Conservation (phyloP, 2,888 invertebrate genomes). For the Pseudolycoriella hygida region DNA sequence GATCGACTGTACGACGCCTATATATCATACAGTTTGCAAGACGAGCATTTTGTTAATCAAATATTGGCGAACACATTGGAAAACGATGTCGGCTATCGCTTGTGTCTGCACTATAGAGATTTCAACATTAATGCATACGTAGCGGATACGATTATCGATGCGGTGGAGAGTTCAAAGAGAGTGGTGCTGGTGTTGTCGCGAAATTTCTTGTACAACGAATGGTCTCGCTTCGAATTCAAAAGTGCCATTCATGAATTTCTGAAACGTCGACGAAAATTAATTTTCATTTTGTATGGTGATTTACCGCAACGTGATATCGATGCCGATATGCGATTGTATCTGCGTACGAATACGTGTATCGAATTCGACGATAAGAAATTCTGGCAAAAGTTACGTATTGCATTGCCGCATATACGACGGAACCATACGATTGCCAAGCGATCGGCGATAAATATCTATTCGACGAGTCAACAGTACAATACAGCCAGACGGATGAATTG, state of each 20-base stretch:
- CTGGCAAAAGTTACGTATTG: constrained; percentile 89
- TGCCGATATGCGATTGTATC: constrained; percentile 73
- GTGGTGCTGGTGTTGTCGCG: constrained; percentile 81
- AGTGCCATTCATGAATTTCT: constrained; percentile 81
- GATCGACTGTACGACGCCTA: constrained; percentile 87
- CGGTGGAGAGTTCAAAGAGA: constrained; percentile 76
- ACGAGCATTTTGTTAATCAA: constrained; percentile 80
- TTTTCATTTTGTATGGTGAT: constrained; percentile 80
- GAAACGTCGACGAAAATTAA: constrained; percentile 67
- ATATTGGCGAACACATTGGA: constrained; percentile 78
- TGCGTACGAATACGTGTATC: constrained; percentile 80
- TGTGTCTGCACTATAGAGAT: constrained; percentile 84
- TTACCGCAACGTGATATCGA: constrained; percentile 78
- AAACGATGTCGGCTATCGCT: constrained; percentile 62
- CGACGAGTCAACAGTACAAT: constrained; percentile 32
- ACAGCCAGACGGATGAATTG: constrained; percentile 10
- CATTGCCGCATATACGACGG: constrained; percentile 64
- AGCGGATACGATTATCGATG: constrained; percentile 81
- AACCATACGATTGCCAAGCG: constrained; percentile 12
- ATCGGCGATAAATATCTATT: constrained; percentile 54
- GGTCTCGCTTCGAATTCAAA: constrained; percentile 90
- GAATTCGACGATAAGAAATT: constrained; percentile 90
- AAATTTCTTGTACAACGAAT: constrained; percentile 88
- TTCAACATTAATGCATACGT: constrained; percentile 77
- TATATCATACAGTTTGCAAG: constrained; percentile 84